Evolutionary conservation across 2,888 invertebrate genomes (phyloP).

Genomic region (Thereva unica): DNA sequence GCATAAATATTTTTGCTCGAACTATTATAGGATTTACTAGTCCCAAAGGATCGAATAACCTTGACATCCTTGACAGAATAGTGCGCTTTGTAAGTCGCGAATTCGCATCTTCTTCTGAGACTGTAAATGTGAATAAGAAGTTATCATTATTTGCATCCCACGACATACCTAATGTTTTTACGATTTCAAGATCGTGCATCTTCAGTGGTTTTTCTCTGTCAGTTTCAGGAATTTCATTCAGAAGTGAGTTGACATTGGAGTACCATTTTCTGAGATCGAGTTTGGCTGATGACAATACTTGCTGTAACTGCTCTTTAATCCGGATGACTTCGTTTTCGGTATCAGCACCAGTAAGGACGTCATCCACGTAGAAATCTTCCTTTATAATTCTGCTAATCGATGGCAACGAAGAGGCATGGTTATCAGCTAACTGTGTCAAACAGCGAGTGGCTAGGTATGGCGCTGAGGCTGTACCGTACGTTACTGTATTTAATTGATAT

Average conservation of each 20-base stretch:
- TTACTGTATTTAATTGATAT: constrained; percentile 49
- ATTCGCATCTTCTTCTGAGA: too few species aligned
- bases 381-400: constrained; percentile 36
- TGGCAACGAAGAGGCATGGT: background rate
- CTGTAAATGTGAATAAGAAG: too few species aligned
- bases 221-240: background rate
- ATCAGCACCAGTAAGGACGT: constrained; percentile 39
- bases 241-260: background rate
- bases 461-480: constrained; percentile 19
- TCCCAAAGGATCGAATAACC: too few species aligned
- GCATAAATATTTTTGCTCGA: background rate
- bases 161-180: too few species aligned
- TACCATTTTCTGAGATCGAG: background rate
- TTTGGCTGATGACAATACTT: background rate
- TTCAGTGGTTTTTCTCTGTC: background rate
- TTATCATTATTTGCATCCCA: too few species aligned
- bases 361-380: constrained; percentile 44
- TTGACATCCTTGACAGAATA: too few species aligned
- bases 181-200: too few species aligned
- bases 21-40: too few species aligned
- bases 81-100: too few species aligned
- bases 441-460: constrained; percentile 15
- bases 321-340: background rate
- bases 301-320: too few species aligned
- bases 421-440: constrained; percentile 11